phyloP scores from a whole-genome alignment of 2,113 vertebrate species.

The Bubalus kerabau region DNA sequence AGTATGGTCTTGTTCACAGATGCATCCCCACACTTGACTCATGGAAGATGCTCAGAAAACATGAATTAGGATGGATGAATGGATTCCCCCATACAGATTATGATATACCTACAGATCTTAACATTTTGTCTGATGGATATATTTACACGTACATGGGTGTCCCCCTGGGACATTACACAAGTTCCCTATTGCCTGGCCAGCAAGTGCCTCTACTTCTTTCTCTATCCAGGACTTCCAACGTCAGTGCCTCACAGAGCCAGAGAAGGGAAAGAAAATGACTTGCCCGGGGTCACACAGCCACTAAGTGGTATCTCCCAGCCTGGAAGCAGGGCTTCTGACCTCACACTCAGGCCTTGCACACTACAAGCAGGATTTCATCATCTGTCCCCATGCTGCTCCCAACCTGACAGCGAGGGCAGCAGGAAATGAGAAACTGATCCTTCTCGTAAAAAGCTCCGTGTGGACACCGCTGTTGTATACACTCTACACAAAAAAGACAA shows the following conservation, averaged over 20 bases:
- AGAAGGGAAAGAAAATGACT: not conserved
- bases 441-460: not conserved
- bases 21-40: not conserved
- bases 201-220: not conserved
- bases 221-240: not conserved
- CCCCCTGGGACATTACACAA: not conserved
- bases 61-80: not conserved
- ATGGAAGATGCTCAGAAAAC: not conserved
- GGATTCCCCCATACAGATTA: not conserved
- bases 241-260: not conserved
- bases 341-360: not conserved
- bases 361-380: not conserved
- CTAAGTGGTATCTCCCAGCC: not conserved
- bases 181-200: not conserved
- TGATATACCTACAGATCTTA: not conserved
- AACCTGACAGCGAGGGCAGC: not conserved
- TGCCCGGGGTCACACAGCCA: not conserved
- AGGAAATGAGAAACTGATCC: slow-evolving; percentile 32
- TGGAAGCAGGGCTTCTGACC: not conserved
- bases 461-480: not conserved
- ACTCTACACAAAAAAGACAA: not conserved
- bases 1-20: not conserved
- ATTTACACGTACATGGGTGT: not conserved
- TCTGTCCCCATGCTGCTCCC: not conserved
- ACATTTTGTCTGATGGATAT: not conserved